Conservation (phyloP, 2,888 invertebrate species). For the Dolomedes plantarius region DNA sequence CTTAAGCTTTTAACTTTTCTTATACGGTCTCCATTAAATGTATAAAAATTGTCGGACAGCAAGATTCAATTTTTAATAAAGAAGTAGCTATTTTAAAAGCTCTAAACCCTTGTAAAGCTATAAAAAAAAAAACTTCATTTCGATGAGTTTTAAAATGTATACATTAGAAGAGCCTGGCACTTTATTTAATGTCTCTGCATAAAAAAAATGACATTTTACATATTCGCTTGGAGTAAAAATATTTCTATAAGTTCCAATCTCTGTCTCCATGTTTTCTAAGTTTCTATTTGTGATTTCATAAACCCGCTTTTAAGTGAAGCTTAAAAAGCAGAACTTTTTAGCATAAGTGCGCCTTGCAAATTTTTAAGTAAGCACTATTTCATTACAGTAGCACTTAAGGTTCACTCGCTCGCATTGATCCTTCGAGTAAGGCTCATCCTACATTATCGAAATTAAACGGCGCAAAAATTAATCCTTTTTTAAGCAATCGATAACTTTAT, state of each 20-base stretch:
- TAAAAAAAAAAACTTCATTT: neutral
- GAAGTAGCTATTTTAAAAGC: slow-evolving; percentile 1
- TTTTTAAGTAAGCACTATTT: slow-evolving; percentile 51
- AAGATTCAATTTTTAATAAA: slow-evolving; percentile 32
- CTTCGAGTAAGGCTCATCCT: slow-evolving; percentile 12
- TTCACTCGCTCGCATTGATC: slow-evolving; percentile 36
- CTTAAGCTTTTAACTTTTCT: slow-evolving; percentile 1
- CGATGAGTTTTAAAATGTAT: neutral
- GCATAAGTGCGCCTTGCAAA: slow-evolving; percentile 26
- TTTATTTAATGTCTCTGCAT: slow-evolving; percentile 10
- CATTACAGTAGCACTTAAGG: slow-evolving; percentile 44
- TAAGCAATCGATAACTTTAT: slow-evolving; percentile 55
- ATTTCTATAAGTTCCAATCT: neutral
- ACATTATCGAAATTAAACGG: slow-evolving; percentile 68
- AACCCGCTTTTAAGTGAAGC: neutral
- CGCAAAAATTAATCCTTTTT: slow-evolving; percentile 69
- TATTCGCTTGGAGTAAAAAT: neutral
- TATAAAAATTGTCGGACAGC: slow-evolving; percentile 24
- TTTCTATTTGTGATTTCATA: slow-evolving; percentile 6
- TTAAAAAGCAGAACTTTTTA: slow-evolving; percentile 45
- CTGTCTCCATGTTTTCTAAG: neutral
- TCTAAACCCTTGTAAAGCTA: neutral
- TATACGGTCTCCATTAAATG: slow-evolving; percentile 35
- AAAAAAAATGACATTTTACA: slow-evolving; percentile 8
- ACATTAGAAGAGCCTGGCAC: neutral